A percentile compares a stretch with the other conserved stretches of the same genome.
Evolutionary conservation across 2,797 vertebrate genomes (phyloP).

Genomic region (Lophotriccus pileatus): DNA sequence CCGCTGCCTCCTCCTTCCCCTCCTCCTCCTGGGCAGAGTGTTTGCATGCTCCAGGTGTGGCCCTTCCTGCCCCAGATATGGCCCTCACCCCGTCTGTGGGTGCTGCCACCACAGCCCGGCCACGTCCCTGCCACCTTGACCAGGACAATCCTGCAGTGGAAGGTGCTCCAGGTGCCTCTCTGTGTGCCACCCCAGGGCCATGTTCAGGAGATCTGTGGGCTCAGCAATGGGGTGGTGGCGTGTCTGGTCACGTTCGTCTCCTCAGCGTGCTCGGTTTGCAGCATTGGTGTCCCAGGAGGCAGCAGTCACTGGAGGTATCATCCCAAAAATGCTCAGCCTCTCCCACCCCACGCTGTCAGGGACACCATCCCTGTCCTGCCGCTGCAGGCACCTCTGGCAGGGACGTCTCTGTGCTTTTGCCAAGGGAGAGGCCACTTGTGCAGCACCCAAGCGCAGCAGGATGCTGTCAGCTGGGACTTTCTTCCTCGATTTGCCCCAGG

Average conservation of each 20-base stretch:
- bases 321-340: background rate
- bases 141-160: background rate
- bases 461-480: background rate
- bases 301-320: background rate
- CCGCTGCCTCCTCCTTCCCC: background rate
- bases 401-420: background rate
- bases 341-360: rapidly evolving
- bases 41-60: slow-evolving; percentile 39
- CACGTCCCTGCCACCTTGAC: background rate
- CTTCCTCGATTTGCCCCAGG: background rate
- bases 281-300: background rate
- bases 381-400: background rate
- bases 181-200: rapidly evolving
- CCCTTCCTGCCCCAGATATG: slow-evolving; percentile 46
- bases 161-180: background rate
- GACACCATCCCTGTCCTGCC: background rate
- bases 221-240: background rate
- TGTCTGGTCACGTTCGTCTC: background rate
- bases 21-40: background rate
- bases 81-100: background rate
- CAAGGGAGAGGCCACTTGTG: background rate
- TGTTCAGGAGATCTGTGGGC: background rate
- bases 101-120: background rate
- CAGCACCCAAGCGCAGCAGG: rapidly evolving
- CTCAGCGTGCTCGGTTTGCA: background rate